Percentiles rank a stretch among this genome's conserved stretches.
Conservation (phyloP, 2,888 invertebrate genomes). For the Pyrgus malvae region DNA sequence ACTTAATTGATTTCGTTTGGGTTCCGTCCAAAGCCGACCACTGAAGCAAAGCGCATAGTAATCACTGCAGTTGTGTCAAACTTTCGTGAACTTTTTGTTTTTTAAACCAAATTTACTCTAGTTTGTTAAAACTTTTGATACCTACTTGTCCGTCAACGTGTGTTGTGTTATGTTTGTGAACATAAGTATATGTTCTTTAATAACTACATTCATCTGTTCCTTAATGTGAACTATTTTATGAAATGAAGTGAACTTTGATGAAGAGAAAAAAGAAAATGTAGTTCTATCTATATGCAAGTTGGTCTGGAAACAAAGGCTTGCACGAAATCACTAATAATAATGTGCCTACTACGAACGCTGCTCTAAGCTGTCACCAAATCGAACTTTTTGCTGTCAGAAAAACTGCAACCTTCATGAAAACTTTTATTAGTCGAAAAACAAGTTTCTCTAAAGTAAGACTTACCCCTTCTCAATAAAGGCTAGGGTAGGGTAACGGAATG, state of each 20-base stretch:
- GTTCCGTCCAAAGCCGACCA: not conserved
- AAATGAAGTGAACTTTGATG: too few species aligned
- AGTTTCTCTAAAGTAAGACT: not conserved
- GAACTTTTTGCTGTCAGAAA: not conserved
- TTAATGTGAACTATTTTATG: too few species aligned
- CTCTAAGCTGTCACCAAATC: not conserved
- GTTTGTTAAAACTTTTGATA: too few species aligned
- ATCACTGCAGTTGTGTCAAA: not conserved
- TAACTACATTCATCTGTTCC: too few species aligned
- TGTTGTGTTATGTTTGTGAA: too few species aligned
- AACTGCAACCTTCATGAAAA: slow-evolving; percentile 17
- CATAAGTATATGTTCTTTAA: too few species aligned
- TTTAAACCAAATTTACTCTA: too few species aligned
- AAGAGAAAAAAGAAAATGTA: too few species aligned
- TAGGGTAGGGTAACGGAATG: slow-evolving; percentile 15
- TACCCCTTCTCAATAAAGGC: slow-evolving; percentile 22
- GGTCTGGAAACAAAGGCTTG: not conserved
- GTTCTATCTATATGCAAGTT: too few species aligned
- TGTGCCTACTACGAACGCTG: not conserved
- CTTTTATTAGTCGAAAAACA: slow-evolving; percentile 1
- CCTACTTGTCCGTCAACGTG: too few species aligned
- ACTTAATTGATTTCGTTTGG: not conserved
- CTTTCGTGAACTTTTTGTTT: too few species aligned
- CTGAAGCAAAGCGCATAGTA: not conserved
- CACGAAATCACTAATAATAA: not conserved